A percentile compares a stretch with the other conserved stretches of the same genome.
phyloP scores from a whole-genome alignment of 2,113 vertebrate species.

The Clarias magur region DNA sequence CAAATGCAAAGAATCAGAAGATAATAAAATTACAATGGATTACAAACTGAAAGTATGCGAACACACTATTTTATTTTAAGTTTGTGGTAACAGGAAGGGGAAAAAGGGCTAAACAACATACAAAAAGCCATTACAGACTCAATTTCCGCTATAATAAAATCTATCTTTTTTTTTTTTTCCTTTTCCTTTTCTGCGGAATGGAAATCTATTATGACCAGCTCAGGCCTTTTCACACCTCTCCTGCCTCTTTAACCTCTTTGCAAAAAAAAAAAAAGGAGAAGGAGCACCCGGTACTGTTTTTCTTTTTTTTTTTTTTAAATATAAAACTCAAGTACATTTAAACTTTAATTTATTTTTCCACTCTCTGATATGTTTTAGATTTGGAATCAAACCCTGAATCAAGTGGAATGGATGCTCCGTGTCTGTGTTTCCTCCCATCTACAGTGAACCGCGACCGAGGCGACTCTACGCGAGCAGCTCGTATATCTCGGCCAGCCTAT shows the following conservation, averaged over 20 bases:
- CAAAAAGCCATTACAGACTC: constrained; percentile 47
- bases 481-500: neutral
- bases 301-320: neutral
- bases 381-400: constrained; percentile 54
- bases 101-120: constrained; percentile 15
- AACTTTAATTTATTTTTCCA: constrained; percentile 53
- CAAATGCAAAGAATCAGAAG: constrained; percentile 1
- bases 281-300: constrained; percentile 45
- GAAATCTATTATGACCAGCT: constrained; percentile 47
- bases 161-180: constrained; percentile 44
- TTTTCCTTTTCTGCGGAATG: constrained; percentile 23
- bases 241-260: constrained; percentile 20
- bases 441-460: constrained; percentile 2
- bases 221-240: constrained; percentile 1
- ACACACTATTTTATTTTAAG: constrained; percentile 21
- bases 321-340: constrained; percentile 38
- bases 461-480: constrained; percentile 5
- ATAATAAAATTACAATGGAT: constrained; percentile 23
- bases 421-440: neutral
- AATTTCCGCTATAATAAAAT: constrained; percentile 54
- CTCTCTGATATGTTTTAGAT: constrained; percentile 51
- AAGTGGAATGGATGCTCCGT: constrained; percentile 14
- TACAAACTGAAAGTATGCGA: neutral
- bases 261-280: neutral
- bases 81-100: neutral